Percentiles rank a stretch among this genome's conserved stretches.
These are phyloP conservation scores for Lithophane semibrunnea DNA, from an alignment of 2,888 invertebrate genomes.

Conservation along the genomic window DNA sequence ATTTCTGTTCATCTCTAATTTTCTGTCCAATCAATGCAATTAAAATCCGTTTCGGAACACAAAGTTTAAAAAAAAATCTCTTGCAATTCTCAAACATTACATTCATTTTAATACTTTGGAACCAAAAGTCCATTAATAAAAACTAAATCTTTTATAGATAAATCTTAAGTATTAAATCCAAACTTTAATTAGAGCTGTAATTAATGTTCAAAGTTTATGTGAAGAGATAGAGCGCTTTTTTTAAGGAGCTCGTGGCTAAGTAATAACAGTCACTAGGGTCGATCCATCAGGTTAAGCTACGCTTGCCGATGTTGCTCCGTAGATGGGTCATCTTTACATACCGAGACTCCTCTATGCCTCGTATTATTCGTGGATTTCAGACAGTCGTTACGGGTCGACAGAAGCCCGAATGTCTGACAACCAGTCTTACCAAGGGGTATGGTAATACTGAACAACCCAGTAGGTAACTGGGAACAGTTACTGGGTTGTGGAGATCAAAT, in stretches of 20 bases:
- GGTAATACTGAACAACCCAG: no score
- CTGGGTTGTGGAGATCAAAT: no score
- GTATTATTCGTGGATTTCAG: neutral
- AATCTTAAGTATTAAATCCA: constrained; percentile 58
- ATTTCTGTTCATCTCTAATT: neutral
- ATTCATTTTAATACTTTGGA: constrained; percentile 42
- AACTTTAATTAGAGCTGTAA: constrained; percentile 60
- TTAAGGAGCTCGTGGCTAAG: neutral
- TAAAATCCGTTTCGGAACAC: neutral
- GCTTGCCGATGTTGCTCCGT: no score
- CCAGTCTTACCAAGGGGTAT: neutral
- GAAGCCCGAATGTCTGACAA: neutral
- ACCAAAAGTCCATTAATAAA: constrained; percentile 52
- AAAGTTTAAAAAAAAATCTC: no score
- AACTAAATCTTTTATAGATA: constrained; percentile 63
- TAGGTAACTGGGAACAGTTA: no score
- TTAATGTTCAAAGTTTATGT: constrained; percentile 58
- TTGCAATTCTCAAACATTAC: constrained; percentile 23
- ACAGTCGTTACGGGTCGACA: neutral
- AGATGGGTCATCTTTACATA: no score
- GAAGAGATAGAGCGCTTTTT: constrained; percentile 36
- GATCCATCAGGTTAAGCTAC: no score
- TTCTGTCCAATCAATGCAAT: constrained; percentile 11
- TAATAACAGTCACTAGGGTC: neutral
- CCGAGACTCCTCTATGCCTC: neutral